Evolutionary conservation across 2,888 invertebrate species (phyloP).

Genomic region (Nomada goodeniana): DNA sequence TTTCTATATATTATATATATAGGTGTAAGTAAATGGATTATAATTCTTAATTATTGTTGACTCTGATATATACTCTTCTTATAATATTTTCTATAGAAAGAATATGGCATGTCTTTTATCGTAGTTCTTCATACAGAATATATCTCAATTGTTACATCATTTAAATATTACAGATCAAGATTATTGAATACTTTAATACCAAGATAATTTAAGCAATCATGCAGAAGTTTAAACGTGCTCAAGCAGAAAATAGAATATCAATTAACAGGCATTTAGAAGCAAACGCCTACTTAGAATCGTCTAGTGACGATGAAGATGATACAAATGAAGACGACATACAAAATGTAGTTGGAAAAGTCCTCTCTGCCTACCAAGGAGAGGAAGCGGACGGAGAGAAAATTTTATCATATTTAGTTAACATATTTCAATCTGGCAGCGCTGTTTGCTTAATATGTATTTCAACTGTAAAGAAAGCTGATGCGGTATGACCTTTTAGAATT

Average conservation of each 20-base stretch:
- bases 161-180: constrained; percentile 1
- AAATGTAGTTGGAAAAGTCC: constrained; percentile 77
- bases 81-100: background rate
- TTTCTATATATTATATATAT: background rate
- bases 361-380: constrained; percentile 78
- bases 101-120: background rate
- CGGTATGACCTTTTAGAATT: constrained; percentile 83
- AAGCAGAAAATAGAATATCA: constrained; percentile 79
- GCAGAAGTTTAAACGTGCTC: constrained; percentile 79
- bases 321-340: constrained; percentile 75
- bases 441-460: constrained; percentile 97
- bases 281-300: constrained; percentile 73
- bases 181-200: background rate
- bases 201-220: constrained; percentile 66
- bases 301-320: constrained; percentile 81
- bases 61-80: background rate
- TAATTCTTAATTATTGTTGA: background rate
- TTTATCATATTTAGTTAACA: constrained; percentile 90
- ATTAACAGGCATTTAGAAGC: constrained; percentile 79
- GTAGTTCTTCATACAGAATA: background rate
- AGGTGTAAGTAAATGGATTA: constrained; percentile 15
- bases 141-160: background rate
- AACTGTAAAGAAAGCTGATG: constrained; percentile 91
- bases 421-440: constrained; percentile 91
- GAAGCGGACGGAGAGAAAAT: constrained; percentile 86